A percentile compares a stretch with the other conserved stretches of the same genome.
Conservation (phyloP, 23 tunicate species). For the Ascidia mentula region DNA sequence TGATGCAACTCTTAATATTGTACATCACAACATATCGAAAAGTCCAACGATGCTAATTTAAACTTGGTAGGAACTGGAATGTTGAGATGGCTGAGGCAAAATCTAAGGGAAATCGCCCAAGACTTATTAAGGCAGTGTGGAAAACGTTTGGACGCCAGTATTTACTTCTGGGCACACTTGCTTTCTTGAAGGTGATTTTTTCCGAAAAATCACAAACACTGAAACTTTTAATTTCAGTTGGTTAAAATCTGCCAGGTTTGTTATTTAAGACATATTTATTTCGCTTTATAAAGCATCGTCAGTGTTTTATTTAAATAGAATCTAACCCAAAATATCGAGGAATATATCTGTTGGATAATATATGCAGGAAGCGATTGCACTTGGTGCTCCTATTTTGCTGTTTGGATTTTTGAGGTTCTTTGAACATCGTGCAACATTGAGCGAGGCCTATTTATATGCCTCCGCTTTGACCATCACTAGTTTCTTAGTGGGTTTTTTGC, state of each 20-base stretch:
- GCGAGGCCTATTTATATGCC: conserved; percentile 54
- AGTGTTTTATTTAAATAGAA: too few species aligned
- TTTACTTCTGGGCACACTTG: not conserved
- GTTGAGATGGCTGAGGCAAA: not conserved
- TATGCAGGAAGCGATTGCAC: conserved; percentile 17
- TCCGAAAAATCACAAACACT: too few species aligned
- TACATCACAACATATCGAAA: too few species aligned
- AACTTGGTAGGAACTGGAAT: not conserved
- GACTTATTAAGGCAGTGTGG: not conserved
- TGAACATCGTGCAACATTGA: not conserved
- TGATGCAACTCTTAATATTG: too few species aligned
- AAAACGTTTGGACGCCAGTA: not conserved
- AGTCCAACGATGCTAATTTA: too few species aligned
- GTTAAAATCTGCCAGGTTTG: too few species aligned
- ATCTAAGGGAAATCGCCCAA: not conserved
- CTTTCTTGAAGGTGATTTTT: not conserved
- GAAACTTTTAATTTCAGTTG: too few species aligned
- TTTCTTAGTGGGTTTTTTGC: not conserved
- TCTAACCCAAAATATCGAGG: too few species aligned
- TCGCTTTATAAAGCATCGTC: too few species aligned
- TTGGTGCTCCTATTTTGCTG: conserved; percentile 29
- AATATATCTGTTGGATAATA: too few species aligned
- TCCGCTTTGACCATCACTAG: conserved; percentile 1
- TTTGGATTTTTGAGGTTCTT: conserved; percentile 38
- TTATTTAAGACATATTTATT: too few species aligned